Evolutionary conservation across 1,140 invertebrate genomes (phyloP).

Genomic region (Olivierus martensii): DNA sequence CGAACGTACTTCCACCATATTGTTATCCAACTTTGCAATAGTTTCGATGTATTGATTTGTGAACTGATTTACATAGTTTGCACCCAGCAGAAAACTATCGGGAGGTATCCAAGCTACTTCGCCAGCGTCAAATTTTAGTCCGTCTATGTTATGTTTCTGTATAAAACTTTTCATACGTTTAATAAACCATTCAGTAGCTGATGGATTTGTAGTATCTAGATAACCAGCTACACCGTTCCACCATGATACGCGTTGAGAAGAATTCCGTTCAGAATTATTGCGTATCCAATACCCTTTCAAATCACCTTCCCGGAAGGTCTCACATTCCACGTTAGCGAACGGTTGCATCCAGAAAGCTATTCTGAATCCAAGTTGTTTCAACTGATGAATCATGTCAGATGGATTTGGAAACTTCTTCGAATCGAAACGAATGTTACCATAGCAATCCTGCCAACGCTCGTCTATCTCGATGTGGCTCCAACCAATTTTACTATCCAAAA

Average conservation of each 20-base stretch:
- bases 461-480: slow-evolving; percentile 78
- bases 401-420: slow-evolving; percentile 56
- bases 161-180: slow-evolving; percentile 43
- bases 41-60: slow-evolving; percentile 32
- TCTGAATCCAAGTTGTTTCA: slow-evolving; percentile 49
- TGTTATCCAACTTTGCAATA: too few species aligned
- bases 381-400: slow-evolving; percentile 30
- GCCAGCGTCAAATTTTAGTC: slow-evolving; percentile 88
- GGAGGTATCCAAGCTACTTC: slow-evolving; percentile 42
- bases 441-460: slow-evolving; percentile 81
- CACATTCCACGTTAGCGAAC: slow-evolving; percentile 64
- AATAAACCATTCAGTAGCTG: slow-evolving; percentile 58
- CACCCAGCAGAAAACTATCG: slow-evolving; percentile 20
- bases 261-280: slow-evolving; percentile 29
- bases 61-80: slow-evolving; percentile 34
- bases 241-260: slow-evolving; percentile 47
- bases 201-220: slow-evolving; percentile 63
- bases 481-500: slow-evolving; percentile 49
- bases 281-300: slow-evolving; percentile 22
- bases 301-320: slow-evolving; percentile 33
- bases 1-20: slow-evolving; percentile 50
- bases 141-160: slow-evolving; percentile 51
- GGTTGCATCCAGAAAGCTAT: slow-evolving; percentile 81
- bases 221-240: slow-evolving; percentile 59
- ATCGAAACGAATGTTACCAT: slow-evolving; percentile 64